Conservation (phyloP, 2,113 vertebrate species). For the Globicephala melas region DNA sequence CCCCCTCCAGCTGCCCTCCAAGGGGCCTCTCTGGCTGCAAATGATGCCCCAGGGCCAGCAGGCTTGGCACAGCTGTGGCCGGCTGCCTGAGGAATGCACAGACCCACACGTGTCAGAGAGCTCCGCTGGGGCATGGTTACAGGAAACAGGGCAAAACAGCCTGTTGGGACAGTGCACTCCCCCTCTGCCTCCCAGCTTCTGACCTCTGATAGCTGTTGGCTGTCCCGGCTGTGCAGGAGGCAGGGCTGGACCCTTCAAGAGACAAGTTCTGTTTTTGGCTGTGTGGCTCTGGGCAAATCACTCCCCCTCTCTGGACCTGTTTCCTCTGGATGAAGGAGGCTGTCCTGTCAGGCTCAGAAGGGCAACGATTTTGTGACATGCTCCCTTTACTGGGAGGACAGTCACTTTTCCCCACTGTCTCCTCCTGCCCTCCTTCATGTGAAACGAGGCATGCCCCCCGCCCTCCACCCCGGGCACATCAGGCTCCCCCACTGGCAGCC, state of each 20-base stretch:
- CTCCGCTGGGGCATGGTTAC: not conserved
- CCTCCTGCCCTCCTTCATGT: not conserved
- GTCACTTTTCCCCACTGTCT: not conserved
- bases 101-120: constrained; percentile 30
- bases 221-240: not conserved
- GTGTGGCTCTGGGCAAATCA: not conserved
- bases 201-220: not conserved
- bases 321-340: not conserved
- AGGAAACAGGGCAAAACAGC: constrained; percentile 45
- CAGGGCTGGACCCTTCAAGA: not conserved
- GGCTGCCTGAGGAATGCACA: constrained; percentile 41
- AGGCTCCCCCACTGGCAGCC: not conserved
- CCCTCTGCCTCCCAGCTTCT: not conserved
- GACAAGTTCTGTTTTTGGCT: not conserved
- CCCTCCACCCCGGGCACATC: too few species aligned
- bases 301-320: not conserved
- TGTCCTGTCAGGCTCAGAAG: not conserved
- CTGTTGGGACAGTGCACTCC: fast-evolving
- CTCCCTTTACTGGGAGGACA: not conserved
- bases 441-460: not conserved
- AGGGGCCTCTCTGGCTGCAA: constrained; percentile 20
- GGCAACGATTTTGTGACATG: not conserved
- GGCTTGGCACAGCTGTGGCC: constrained; percentile 58
- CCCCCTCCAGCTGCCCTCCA: not conserved
- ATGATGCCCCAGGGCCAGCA: not conserved